These are phyloP conservation scores for Dorcus parallelipipedus DNA, from an alignment of 2,888 invertebrate species.

Conservation along the genomic window DNA sequence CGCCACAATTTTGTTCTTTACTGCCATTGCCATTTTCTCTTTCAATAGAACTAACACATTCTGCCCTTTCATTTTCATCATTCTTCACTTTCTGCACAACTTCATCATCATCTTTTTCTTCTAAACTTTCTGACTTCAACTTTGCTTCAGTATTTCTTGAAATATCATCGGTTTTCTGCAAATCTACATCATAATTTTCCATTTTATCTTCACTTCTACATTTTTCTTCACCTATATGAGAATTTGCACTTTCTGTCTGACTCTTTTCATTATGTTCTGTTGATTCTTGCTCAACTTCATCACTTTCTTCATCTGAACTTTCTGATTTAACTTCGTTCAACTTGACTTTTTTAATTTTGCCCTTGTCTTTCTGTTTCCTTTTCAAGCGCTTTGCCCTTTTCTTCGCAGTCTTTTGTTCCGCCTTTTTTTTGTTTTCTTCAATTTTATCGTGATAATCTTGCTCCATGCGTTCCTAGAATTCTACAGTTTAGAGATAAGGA, in stretches of 20 bases:
- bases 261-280: not conserved
- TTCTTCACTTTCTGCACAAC: not conserved
- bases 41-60: conserved; percentile 2
- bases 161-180: not conserved
- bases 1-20: not conserved
- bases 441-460: conserved; percentile 78
- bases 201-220: not conserved
- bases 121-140: not conserved
- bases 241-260: not conserved
- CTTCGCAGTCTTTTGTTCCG: conserved; percentile 84
- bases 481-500: conserved; percentile 8
- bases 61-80: no score
- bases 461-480: conserved; percentile 73
- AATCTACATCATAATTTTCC: not conserved
- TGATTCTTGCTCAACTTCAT: conserved; percentile 9
- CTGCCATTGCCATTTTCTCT: not conserved
- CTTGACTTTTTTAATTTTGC: conserved; percentile 41
- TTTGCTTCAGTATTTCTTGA: not conserved
- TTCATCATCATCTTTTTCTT: not conserved
- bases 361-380: conserved; percentile 60
- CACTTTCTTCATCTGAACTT: conserved; percentile 27
- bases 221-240: conserved; percentile 2
- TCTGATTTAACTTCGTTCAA: conserved; percentile 35
- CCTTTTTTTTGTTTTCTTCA: conserved; percentile 66
- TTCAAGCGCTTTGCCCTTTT: conserved; percentile 86